These are phyloP conservation scores for Ariopsis seemanni DNA, from an alignment of 2,113 vertebrate genomes.

Conservation along the genomic window DNA sequence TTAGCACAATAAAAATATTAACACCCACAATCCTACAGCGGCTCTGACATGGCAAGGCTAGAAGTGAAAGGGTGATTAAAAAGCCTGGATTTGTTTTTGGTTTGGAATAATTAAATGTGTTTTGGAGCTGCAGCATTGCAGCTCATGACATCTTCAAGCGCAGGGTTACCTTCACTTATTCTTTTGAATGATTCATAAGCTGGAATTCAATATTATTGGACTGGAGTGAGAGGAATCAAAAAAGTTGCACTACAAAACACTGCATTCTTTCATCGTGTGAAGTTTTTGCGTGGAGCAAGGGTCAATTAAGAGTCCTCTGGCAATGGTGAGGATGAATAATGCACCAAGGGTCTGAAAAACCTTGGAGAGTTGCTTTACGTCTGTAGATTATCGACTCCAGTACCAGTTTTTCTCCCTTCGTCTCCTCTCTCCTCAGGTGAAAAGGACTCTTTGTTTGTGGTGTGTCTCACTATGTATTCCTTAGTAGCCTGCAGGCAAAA, in stretches of 20 bases:
- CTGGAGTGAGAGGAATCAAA: conserved; percentile 61
- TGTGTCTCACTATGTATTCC: conserved; percentile 66
- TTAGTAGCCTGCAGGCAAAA: conserved; percentile 72
- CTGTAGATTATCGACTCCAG: conserved; percentile 75
- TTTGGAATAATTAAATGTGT: conserved; percentile 59
- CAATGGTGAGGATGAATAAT: conserved; percentile 72
- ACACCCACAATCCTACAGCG: conserved; percentile 52
- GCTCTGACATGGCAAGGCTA: conserved; percentile 45
- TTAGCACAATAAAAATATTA: conserved; percentile 30
- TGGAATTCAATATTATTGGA: conserved; percentile 73
- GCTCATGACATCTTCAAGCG: conserved; percentile 70
- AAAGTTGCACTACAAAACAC: conserved; percentile 77
- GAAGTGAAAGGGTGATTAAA: background rate
- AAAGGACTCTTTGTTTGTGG: conserved; percentile 70
- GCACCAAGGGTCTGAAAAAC: conserved; percentile 66
- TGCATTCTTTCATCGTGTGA: conserved; percentile 73
- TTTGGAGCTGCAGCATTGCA: conserved; percentile 62
- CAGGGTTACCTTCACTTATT: conserved; percentile 59
- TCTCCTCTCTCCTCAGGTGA: conserved; percentile 68
- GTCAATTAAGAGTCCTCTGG: conserved; percentile 78
- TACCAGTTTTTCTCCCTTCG: conserved; percentile 46
- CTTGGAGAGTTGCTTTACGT: conserved; percentile 72
- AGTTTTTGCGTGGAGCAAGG: conserved; percentile 71
- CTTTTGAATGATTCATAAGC: conserved; percentile 71
- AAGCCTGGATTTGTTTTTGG: conserved; percentile 54